These are phyloP conservation scores for Caenorhabditis uteleia DNA, from an alignment of 2,888 invertebrate species.

Conservation along the genomic window DNA sequence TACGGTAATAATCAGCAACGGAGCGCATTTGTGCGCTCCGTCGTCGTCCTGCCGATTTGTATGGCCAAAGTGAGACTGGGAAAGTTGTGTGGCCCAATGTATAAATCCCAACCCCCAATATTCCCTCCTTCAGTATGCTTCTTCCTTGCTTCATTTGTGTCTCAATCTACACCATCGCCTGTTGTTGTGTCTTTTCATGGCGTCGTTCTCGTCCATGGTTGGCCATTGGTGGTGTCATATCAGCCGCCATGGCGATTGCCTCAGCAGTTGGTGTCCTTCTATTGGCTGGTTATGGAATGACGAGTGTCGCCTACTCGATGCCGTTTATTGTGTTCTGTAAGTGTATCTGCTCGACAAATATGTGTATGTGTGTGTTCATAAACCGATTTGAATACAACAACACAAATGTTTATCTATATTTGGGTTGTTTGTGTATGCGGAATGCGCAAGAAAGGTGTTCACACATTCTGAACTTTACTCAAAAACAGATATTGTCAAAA, in stretches of 20 bases:
- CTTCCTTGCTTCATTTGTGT: conserved; percentile 66
- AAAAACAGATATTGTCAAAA: neutral
- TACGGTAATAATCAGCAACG: too few species aligned
- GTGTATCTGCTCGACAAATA: conserved; percentile 22
- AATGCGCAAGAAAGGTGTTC: too few species aligned
- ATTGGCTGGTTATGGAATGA: conserved; percentile 77
- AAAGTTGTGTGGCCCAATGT: too few species aligned
- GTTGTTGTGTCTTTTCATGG: conserved; percentile 75
- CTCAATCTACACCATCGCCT: conserved; percentile 64
- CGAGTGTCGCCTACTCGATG: conserved; percentile 69
- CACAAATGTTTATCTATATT: neutral
- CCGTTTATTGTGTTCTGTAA: conserved; percentile 70
- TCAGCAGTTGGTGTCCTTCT: conserved; percentile 88
- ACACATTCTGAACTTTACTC: conserved; percentile 33
- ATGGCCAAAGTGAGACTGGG: too few species aligned
- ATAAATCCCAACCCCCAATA: too few species aligned
- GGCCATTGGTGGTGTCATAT: conserved; percentile 80
- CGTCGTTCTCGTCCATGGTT: conserved; percentile 87
- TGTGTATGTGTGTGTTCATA: conserved; percentile 13
- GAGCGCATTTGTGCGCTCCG: too few species aligned
- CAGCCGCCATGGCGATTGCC: conserved; percentile 87
- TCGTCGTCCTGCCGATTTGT: too few species aligned
- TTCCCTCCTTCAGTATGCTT: conserved; percentile 57
- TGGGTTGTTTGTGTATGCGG: too few species aligned
- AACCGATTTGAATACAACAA: neutral